Evolutionary conservation across 30 jellyfish, hydroid and myxozoan genomes (phyloP), one percentile per base, ranked within the genome.

Genomic region (Pseudorhiza aurosa): DNA sequence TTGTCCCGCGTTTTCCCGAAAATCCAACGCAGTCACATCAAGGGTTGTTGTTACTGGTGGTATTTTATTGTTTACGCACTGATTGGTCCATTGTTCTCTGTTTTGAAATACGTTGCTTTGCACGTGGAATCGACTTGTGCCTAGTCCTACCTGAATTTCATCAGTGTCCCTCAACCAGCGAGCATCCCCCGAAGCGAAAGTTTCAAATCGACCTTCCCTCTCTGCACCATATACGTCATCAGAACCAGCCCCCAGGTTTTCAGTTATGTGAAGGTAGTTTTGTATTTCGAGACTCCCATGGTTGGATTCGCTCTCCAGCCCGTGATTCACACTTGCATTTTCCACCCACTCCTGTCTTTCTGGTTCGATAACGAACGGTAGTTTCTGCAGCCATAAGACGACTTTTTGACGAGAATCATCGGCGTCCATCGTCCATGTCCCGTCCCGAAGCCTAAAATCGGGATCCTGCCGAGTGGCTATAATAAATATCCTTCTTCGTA

Each of bases 231-330:
- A n/a, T n/a, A n/a, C n/a, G n/a, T n/a, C 60, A 12, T 53, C 67
- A 53, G 5, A 5, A 17, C 36, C 24, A 1, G 67, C 4, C 24
- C 24, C 67, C 35, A 7, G 17, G 14, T 15, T 19, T 3, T 19
- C 22, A 2, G 67, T 53, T 6, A 53, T 6, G 12, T 53, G 67
- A 9, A 47, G 50, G 12, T 12, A 12, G 50, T 39, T 39, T 39
- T 5, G 50, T 7, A 39, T 39, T 12, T 39, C 50, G 7, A 39
- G 12, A 39, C 50, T 39, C 50, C 7, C 12, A 39, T 39, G 50
- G 50, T 53, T 36, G n/a, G 67, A 14, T 53, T 53, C 67, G 2
- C n/a, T 53, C 2, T 53, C 67, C 22, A 53, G 67, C 24, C 67
- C 67, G 8, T 4, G 36, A 53, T 53, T 53, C 2, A 53, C 36